Percentiles rank a stretch among this genome's conserved stretches.
phyloP scores from a whole-genome alignment of 1,140 invertebrate species.

The Colletes latitarsis region DNA sequence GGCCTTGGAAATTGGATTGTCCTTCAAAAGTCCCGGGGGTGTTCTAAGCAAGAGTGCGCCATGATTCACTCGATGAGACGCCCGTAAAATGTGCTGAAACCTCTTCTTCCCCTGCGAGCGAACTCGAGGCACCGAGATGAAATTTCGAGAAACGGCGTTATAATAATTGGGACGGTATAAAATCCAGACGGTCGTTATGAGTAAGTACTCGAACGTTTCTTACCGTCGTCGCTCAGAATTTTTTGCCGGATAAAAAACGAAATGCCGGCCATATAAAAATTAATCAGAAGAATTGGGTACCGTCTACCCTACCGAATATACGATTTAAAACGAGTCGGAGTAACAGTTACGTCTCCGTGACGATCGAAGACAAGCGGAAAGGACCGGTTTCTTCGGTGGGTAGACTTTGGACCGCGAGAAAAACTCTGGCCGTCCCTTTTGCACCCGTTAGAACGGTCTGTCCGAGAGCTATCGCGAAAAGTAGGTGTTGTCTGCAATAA shows the following conservation, averaged over 20 bases:
- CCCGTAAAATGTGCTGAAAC: slow-evolving; percentile 43
- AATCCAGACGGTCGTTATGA: neutral
- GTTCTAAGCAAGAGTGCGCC: slow-evolving; percentile 51
- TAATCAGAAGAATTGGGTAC: too few relatives aligned
- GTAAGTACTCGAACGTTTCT: neutral
- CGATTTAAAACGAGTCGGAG: too few relatives aligned
- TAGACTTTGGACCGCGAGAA: neutral
- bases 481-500: slow-evolving; percentile 50
- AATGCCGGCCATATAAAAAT: too few relatives aligned
- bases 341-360: too few relatives aligned
- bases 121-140: slow-evolving; percentile 2
- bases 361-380: too few relatives aligned
- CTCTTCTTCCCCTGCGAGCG: slow-evolving; percentile 8
- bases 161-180: neutral
- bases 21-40: slow-evolving; percentile 56
- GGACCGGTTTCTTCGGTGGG: neutral
- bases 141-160: neutral
- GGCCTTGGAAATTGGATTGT: slow-evolving; percentile 64
- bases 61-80: slow-evolving; percentile 59
- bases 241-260: neutral
- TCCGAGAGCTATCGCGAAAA: slow-evolving; percentile 16
- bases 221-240: neutral
- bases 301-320: too few relatives aligned
- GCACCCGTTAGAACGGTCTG: slow-evolving; percentile 1
- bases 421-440: neutral